Percentiles rank a stretch among this genome's conserved stretches.
Evolutionary conservation across 2,888 invertebrate genomes (phyloP).

Genomic region (Amiota minor): DNA sequence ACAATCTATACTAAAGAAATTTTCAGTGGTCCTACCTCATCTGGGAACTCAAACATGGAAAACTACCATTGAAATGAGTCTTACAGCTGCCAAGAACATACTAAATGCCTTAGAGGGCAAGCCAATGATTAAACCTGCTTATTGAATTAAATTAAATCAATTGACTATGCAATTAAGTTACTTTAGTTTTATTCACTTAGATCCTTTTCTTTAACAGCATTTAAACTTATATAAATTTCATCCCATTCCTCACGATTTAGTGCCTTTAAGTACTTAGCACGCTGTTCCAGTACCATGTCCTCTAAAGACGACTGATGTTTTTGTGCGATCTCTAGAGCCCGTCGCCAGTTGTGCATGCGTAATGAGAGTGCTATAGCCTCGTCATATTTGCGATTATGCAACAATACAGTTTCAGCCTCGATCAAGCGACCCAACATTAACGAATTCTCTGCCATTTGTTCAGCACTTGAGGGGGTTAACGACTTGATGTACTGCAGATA

Average conservation of each 20-base stretch:
- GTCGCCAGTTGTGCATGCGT: conserved; percentile 73
- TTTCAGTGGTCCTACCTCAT: conserved; percentile 86
- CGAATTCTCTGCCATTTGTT: conserved; percentile 74
- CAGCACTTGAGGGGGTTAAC: conserved; percentile 69
- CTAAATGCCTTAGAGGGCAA: conserved; percentile 82
- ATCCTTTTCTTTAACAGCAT: conserved; percentile 50
- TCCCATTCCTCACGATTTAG: conserved; percentile 69
- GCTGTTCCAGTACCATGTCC: conserved; percentile 63
- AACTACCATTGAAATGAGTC: conserved; percentile 85
- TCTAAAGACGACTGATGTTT: conserved; percentile 64
- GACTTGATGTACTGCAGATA: conserved; percentile 89
- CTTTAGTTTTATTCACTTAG: conserved; percentile 42
- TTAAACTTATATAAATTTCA: conserved; percentile 56
- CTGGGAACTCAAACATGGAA: conserved; percentile 87
- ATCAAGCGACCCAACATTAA: conserved; percentile 70
- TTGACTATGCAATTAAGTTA: not conserved
- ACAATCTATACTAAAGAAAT: too few relatives aligned
- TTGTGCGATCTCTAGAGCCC: conserved; percentile 70
- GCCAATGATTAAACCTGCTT: conserved; percentile 79
- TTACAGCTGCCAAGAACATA: conserved; percentile 86
- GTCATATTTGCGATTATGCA: conserved; percentile 69
- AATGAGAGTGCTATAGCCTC: conserved; percentile 69
- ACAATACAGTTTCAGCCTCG: conserved; percentile 73
- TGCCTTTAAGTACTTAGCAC: conserved; percentile 68
- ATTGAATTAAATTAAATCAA: conserved; percentile 45